These are phyloP conservation scores for Eurystomus glaucurus DNA, from an alignment of 2,797 vertebrate species.

Conservation along the genomic window DNA sequence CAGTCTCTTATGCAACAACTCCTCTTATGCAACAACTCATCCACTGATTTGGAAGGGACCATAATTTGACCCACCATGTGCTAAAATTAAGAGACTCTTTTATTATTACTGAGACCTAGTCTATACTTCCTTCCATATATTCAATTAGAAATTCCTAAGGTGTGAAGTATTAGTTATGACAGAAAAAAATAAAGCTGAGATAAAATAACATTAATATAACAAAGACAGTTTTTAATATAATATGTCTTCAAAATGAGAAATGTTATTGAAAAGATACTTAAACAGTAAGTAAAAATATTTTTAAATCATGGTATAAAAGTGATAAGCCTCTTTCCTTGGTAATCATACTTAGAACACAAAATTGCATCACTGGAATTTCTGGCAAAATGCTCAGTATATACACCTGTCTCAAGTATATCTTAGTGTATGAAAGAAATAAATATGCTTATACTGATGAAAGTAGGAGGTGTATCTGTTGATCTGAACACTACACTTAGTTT, in stretches of 20 bases:
- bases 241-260: not conserved
- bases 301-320: not conserved
- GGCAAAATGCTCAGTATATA: not conserved
- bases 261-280: not conserved
- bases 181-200: not conserved
- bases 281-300: not conserved
- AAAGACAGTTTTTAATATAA: not conserved
- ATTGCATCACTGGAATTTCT: not conserved
- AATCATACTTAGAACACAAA: not conserved
- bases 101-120: not conserved
- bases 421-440: not conserved
- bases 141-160: not conserved
- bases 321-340: not conserved
- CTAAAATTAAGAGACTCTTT: not conserved
- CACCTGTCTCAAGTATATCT: not conserved
- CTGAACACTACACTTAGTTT: not conserved
- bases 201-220: not conserved
- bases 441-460: not conserved
- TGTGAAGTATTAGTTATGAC: not conserved
- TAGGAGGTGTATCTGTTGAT: not conserved
- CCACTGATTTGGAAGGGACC: not conserved
- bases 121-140: not conserved
- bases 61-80: not conserved
- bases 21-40: not conserved
- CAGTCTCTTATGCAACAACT: not conserved